A percentile compares a stretch with the other conserved stretches of the same genome.
Evolutionary conservation across 2,888 invertebrate genomes (phyloP).

Genomic region (Sarcophaga variegata): DNA sequence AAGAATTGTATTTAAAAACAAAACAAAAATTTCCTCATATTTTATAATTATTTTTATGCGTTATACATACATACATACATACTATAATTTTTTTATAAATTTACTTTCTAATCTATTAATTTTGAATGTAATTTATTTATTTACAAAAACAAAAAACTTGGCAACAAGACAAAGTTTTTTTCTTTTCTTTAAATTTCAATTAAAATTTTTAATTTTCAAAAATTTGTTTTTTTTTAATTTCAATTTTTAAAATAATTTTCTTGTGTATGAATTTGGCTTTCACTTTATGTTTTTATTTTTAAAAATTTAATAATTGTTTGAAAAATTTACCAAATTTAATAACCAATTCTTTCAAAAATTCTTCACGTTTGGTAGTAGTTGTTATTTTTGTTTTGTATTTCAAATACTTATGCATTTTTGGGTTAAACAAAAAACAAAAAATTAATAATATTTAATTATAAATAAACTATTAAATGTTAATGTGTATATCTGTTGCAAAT

Average conservation of each 20-base stretch:
- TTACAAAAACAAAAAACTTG: constrained; percentile 32
- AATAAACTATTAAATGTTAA: constrained; percentile 17
- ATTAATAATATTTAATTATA: constrained; percentile 1
- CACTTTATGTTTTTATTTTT: constrained; percentile 62
- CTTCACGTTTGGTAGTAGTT: constrained; percentile 36
- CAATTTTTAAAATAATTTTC: constrained; percentile 30
- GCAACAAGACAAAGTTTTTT: constrained; percentile 23
- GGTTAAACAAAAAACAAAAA: constrained; percentile 38
- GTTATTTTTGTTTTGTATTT: constrained; percentile 50
- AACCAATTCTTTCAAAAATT: constrained; percentile 41
- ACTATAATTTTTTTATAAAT: constrained; percentile 1
- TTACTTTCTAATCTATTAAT: constrained; percentile 52
- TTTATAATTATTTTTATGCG: constrained; percentile 54
- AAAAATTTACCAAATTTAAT: not conserved
- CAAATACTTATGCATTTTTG: constrained; percentile 51
- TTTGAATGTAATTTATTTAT: constrained; percentile 65
- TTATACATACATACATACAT: not conserved
- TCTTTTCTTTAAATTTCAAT: constrained; percentile 2
- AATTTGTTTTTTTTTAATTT: constrained; percentile 35
- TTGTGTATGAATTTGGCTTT: constrained; percentile 70
- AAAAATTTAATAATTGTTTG: constrained; percentile 31
- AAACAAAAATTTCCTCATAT: constrained; percentile 61
- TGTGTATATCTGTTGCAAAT: constrained; percentile 41
- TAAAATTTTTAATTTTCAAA: constrained; percentile 47
- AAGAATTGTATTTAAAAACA: constrained; percentile 32